Conservation (phyloP, 2,888 invertebrate genomes). For the Euzophera pinguis region DNA sequence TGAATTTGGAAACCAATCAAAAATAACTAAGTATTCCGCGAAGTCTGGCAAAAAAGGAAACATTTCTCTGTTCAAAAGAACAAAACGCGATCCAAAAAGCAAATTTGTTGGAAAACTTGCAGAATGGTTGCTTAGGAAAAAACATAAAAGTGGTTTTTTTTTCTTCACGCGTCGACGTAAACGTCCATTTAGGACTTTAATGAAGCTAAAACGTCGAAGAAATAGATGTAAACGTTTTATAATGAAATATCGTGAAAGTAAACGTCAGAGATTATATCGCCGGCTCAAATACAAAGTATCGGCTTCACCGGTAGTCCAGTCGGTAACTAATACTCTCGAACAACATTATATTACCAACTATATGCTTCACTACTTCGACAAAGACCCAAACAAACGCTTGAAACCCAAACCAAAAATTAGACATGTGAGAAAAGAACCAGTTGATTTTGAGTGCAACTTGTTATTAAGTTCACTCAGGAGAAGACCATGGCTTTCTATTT, state of each 20-base stretch:
- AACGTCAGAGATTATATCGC: neutral
- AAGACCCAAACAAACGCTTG: conserved; percentile 28
- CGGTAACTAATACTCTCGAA: conserved; percentile 21
- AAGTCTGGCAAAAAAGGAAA: no score
- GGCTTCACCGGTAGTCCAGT: neutral
- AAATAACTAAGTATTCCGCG: no score
- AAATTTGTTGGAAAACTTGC: no score
- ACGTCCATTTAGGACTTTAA: neutral
- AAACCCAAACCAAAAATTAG: conserved; percentile 9
- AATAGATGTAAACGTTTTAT: no score
- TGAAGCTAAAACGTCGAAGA: no score
- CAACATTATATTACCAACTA: conserved; percentile 25
- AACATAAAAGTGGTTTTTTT: no score
- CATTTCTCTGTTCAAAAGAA: no score
- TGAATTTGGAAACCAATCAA: no score
- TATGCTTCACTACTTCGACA: conserved; percentile 24
- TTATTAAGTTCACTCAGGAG: conserved; percentile 43
- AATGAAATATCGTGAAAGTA: neutral
- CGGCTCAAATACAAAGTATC: neutral
- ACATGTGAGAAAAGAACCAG: conserved; percentile 15
- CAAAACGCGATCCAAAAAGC: no score
- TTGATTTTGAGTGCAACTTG: conserved; percentile 37
- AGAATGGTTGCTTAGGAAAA: no score
- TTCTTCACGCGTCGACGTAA: neutral
- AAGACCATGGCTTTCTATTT: conserved; percentile 37